Evolutionary conservation across 2,888 invertebrate genomes (phyloP).

Genomic region (Antheraea assamensis): DNA sequence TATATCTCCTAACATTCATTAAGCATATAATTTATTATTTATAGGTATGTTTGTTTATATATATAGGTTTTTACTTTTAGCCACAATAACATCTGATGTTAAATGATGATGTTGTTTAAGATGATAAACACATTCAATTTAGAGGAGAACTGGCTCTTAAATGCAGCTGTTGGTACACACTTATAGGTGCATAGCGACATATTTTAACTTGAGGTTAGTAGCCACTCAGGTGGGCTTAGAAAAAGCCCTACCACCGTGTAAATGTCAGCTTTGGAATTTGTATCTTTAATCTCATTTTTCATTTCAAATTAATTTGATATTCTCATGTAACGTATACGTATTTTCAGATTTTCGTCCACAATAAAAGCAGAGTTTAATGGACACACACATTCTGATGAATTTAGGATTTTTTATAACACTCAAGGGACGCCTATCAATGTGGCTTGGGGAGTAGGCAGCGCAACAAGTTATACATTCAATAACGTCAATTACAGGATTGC

Average conservation of each 20-base stretch:
- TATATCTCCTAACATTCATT: background rate
- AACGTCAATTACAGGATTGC: conserved; percentile 93
- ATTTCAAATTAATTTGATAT: no score
- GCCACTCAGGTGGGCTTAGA: no score
- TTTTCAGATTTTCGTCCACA: conserved; percentile 85
- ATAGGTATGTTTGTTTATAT: background rate
- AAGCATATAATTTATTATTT: background rate
- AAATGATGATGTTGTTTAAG: no score
- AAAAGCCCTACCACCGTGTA: no score
- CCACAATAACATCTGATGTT: no score
- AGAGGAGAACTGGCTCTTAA: no score
- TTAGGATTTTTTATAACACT: conserved; percentile 85
- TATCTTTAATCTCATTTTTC: no score
- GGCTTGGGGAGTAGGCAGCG: conserved; percentile 92
- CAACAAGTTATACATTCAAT: conserved; percentile 87
- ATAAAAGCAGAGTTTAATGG: conserved; percentile 92
- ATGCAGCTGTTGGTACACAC: background rate
- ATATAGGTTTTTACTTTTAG: no score
- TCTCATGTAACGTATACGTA: background rate
- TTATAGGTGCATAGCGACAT: no score
- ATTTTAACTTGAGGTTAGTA: background rate
- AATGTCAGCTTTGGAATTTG: no score
- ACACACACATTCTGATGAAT: conserved; percentile 90
- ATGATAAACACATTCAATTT: no score
- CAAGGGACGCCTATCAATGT: conserved; percentile 83